A percentile compares a stretch with the other conserved stretches of the same genome.
phyloP scores from a whole-genome alignment of 2,113 vertebrate species.

The Embiotoca jacksoni region DNA sequence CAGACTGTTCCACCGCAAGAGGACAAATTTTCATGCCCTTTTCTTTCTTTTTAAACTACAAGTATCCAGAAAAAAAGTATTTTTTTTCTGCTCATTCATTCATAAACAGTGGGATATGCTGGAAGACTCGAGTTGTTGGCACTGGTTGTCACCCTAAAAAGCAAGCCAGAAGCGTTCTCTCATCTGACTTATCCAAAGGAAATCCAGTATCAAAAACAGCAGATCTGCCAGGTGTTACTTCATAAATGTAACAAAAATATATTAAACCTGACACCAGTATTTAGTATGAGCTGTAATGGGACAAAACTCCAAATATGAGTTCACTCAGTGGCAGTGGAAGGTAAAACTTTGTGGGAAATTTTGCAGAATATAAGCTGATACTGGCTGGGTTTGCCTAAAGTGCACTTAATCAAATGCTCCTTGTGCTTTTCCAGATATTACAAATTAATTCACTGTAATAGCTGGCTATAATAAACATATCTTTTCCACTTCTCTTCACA shows the following conservation, averaged over 20 bases:
- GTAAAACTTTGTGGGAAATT: constrained; percentile 3
- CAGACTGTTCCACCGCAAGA: background rate
- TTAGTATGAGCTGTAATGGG: background rate
- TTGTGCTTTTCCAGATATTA: background rate
- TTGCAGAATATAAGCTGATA: background rate
- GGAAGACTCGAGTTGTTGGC: constrained; percentile 52
- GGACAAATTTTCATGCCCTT: background rate
- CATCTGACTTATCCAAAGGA: constrained; percentile 29
- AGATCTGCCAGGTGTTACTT: constrained; percentile 34
- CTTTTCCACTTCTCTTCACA: constrained; percentile 50
- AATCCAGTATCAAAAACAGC: constrained; percentile 44
- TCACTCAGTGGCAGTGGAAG: constrained; percentile 8
- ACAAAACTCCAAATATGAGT: constrained; percentile 7
- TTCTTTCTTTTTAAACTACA: constrained; percentile 14
- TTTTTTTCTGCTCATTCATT: background rate
- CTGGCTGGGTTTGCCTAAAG: background rate
- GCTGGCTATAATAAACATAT: background rate
- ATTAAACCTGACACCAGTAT: constrained; percentile 26
- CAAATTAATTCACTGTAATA: background rate
- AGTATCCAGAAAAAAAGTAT: constrained; percentile 7
- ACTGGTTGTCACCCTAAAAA: constrained; percentile 29
- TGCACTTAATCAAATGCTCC: too few species aligned
- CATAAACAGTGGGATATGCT: constrained; percentile 45
- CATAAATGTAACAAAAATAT: constrained; percentile 42
- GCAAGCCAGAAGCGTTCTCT: constrained; percentile 37